Percentiles rank a stretch among this genome's conserved stretches.
Evolutionary conservation across 2,797 vertebrate genomes (phyloP).

Genomic region (Chaenodraco wilsoni): DNA sequence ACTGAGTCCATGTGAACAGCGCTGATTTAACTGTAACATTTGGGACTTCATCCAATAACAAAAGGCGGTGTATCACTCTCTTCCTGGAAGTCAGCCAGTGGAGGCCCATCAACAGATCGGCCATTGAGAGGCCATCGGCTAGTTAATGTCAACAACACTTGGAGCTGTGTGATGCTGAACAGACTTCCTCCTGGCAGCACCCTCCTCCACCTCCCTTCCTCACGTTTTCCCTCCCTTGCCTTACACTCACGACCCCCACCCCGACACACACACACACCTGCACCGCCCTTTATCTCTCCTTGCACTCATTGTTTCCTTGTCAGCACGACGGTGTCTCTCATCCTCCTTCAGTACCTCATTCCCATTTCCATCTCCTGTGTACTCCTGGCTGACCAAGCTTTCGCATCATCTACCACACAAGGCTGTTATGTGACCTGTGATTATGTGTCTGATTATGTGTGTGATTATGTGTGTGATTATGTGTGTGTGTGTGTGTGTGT

Average conservation of each 20-base stretch:
- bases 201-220: conserved; percentile 28
- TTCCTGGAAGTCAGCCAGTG: conserved; percentile 56
- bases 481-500: conserved; percentile 17
- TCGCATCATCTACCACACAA: conserved; percentile 31
- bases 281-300: conserved; percentile 27
- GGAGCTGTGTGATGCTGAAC: conserved; percentile 53
- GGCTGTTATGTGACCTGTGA: conserved; percentile 57
- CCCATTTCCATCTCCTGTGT: conserved; percentile 42
- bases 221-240: conserved; percentile 17
- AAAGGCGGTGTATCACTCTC: conserved; percentile 33
- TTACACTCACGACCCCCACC: background rate
- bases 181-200: conserved; percentile 59
- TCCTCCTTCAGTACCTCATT: conserved; percentile 25
- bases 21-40: conserved; percentile 15
- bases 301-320: conserved; percentile 27
- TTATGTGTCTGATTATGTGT: conserved; percentile 22
- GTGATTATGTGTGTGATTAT: conserved; percentile 19
- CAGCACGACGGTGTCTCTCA: conserved; percentile 13
- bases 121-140: conserved; percentile 52
- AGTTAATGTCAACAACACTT: conserved; percentile 73
- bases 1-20: background rate
- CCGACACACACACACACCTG: conserved; percentile 39
- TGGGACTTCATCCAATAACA: conserved; percentile 36
- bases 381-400: conserved; percentile 25
- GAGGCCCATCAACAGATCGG: conserved; percentile 47